Evolutionary conservation across 30 jellyfish, hydroid and myxozoan species (phyloP), one percentile per base, ranked within the genome.

Genomic region (Turritopsis rubra): DNA sequence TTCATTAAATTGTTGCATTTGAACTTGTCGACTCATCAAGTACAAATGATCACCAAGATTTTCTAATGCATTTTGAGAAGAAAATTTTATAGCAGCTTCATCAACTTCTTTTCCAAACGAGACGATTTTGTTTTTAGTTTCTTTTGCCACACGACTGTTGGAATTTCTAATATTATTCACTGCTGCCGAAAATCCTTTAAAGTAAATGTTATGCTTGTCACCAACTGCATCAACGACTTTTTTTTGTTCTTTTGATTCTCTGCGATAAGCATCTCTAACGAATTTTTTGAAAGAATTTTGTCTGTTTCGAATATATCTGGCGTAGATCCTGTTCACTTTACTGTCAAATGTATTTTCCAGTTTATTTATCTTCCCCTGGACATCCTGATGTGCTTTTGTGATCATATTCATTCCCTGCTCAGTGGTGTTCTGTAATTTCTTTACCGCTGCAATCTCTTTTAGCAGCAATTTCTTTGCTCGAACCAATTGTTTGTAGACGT

Each of bases 1-100:
- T 29, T 74, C 82, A 9, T 74, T 26, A 0, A 74, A 74, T 29
- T 74, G 82, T 74, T 74, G 82, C 82, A 74, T 13, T 74, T 74
- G 82, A 28, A 74, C 65, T 74, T 74, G 82, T 24, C 82, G 72
- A 74, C 65, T 74, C 27, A 29, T 8, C 27, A 29, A 21, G 65
- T 74, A 74, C 65, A 74, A 29, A 13, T 74, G 72, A 23, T 29
- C 82, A 74, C 65, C 82, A 29, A 74, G 28, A 27, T 27, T 68
- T n/a, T 68, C 77, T 0, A 27, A n/a, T 7, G 77, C 28, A 41
- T 13, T 13, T 41, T 41, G 60, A 13, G 60, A 41, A 13, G 60
- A 41, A 13, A 41, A 13, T 41, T 41, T 41, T 5, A 3, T 13
- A 41, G 60, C 60, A 41, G 60, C 60, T 13, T 5, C 60, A 41